Evolutionary conservation across 2,888 invertebrate species (phyloP), one percentile per base, ranked within the genome.

Genomic region (Sussaba pulchella): DNA sequence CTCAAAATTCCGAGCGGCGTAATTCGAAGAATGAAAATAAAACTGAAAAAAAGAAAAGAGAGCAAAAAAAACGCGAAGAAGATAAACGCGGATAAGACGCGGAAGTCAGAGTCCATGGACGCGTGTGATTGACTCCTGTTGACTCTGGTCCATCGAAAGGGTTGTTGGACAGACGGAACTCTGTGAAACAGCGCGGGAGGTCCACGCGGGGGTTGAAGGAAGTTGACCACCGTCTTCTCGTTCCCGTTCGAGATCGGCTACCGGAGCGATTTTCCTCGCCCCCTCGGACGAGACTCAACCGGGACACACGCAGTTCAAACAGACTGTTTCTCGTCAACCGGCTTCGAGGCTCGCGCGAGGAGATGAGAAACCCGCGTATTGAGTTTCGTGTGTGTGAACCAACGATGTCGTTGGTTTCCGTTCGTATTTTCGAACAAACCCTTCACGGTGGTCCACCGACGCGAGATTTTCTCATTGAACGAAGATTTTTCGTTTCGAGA

Each of bases 191-290:
- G 78, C 82, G 84, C 87, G 89, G 88, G 89, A 82, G 89, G 89
- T 90, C 89, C 79, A 21, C 19, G n/a, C n/a, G 31, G 36, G 36
- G 61, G 43, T 54, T 69, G 82, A 79, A 89, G 90, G 90, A 91
- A 91, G 91, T 91, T 91, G 90, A 89, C 87, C 88, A 91, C 91
- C 91, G 88, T 91, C 91, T 82, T 41, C 76, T 76, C 78, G 70
- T 73, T 89, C 86, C 66, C 52, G 54, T 26, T 31, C 31, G 21
- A 83, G 84, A 88, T 88, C 86, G 81, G 82, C 85, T 86, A 85
- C 82, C 85, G 78, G n/a, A n/a, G 69, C 83, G 82, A 85, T 83
- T 84, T 79, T n/a, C n/a, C n/a, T n/a, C n/a, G n/a, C n/a, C n/a
- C n/a, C n/a, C n/a, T n/a, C n/a, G n/a, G n/a, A n/a, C 82, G 88